Conservation (phyloP, 2,888 invertebrate species). For the Coelinius sp. region DNA sequence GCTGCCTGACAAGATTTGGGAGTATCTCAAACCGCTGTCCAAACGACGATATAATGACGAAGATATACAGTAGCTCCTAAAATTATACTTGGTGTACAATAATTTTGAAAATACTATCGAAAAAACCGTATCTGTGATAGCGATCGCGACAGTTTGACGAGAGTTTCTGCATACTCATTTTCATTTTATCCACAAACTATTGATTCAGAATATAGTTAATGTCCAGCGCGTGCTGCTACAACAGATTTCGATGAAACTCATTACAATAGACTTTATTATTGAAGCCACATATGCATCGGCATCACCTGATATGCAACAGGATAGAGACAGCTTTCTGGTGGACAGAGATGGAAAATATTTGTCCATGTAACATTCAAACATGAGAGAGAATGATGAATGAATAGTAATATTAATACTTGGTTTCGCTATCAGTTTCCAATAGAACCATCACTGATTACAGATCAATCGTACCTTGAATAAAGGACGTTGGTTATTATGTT, state of each 20-base stretch:
- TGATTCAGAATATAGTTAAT: not conserved
- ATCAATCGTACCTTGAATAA: not conserved
- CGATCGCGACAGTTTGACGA: not conserved
- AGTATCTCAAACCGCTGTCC: constrained; percentile 55
- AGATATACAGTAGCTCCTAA: not conserved
- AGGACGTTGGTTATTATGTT: not conserved
- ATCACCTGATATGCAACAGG: constrained; percentile 28
- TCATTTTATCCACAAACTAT: not conserved
- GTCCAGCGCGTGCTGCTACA: not conserved
- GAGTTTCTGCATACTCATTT: not conserved
- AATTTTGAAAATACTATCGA: not conserved
- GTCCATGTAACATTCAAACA: not conserved
- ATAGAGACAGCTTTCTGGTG: constrained; percentile 21
- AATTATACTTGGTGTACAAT: not conserved
- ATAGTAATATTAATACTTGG: not conserved
- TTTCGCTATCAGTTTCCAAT: not conserved
- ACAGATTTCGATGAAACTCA: constrained; percentile 45
- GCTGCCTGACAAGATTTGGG: constrained; percentile 69
- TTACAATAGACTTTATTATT: constrained; percentile 45
- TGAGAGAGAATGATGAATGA: not conserved
- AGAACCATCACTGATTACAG: not conserved
- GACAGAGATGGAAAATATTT: not conserved
- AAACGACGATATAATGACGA: not conserved
- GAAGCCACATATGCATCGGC: constrained; percentile 4
- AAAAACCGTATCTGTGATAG: not conserved